These are phyloP conservation scores for Microctenopoma lineatum DNA, from an alignment of 2,797 vertebrate species.

Conservation along the genomic window DNA sequence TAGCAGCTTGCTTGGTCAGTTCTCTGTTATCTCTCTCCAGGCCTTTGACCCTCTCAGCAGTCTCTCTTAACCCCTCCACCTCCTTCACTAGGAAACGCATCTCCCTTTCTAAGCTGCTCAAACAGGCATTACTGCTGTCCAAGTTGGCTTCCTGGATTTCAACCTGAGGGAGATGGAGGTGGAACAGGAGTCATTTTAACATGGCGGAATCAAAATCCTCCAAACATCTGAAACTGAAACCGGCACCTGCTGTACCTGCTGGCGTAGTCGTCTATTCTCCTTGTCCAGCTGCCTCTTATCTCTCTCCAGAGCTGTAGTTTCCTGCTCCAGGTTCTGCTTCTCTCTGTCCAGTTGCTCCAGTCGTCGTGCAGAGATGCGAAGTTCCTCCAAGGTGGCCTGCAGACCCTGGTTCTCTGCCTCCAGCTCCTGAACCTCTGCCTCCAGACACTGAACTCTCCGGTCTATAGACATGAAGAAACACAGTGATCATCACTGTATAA, in stretches of 20 bases:
- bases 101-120: slow-evolving; percentile 90
- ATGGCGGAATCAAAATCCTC: background rate
- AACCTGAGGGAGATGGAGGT: slow-evolving; percentile 50
- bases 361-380: slow-evolving; percentile 89
- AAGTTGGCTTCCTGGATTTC: slow-evolving; percentile 92
- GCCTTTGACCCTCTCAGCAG: slow-evolving; percentile 88
- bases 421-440: slow-evolving; percentile 90
- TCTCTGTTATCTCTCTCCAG: slow-evolving; percentile 93
- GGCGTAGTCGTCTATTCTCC: slow-evolving; percentile 91
- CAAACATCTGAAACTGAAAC: background rate
- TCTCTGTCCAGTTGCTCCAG: slow-evolving; percentile 91
- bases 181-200: background rate
- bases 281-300: slow-evolving; percentile 94
- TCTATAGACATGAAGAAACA: slow-evolving; percentile 61
- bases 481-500: background rate
- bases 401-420: slow-evolving; percentile 92
- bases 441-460: slow-evolving; percentile 90
- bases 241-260: slow-evolving; percentile 81
- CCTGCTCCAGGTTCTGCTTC: slow-evolving; percentile 89
- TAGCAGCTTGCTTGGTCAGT: slow-evolving; percentile 91
- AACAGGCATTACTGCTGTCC: slow-evolving; percentile 89
- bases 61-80: slow-evolving; percentile 87
- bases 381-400: slow-evolving; percentile 90
- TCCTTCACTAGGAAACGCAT: slow-evolving; percentile 89
- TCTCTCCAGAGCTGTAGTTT: slow-evolving; percentile 89